Conservation (phyloP, 2,888 invertebrate genomes). For the Mycalesis mineus region DNA sequence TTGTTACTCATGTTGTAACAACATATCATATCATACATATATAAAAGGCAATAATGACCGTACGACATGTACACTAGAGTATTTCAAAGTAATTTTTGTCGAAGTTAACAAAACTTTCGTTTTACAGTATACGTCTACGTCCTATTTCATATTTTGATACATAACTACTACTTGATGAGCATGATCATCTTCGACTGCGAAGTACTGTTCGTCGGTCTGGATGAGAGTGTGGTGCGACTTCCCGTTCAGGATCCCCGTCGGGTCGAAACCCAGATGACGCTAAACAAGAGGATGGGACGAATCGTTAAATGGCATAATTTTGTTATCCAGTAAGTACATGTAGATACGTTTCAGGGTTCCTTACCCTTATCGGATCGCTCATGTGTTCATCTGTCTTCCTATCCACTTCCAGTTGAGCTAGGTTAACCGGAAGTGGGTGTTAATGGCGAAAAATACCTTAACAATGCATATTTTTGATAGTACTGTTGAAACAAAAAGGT, state of each 20-base stretch:
- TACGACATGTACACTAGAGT: no score
- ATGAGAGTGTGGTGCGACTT: slow-evolving; percentile 40
- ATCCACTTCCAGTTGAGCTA: no score
- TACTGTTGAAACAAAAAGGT: no score
- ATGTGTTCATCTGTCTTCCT: no score
- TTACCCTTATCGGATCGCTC: no score
- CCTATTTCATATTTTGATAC: slow-evolving; percentile 52
- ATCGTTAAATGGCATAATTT: slow-evolving; percentile 52
- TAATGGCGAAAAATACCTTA: no score
- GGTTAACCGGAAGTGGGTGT: no score
- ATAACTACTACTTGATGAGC: slow-evolving; percentile 48
- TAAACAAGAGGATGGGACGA: slow-evolving; percentile 43
- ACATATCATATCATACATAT: no score
- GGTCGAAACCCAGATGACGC: slow-evolving; percentile 35
- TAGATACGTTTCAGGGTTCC: no score
- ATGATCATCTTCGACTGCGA: slow-evolving; percentile 51
- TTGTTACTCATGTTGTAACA: no score
- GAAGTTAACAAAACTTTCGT: background rate
- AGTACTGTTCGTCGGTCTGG: slow-evolving; percentile 50
- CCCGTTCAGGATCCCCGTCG: slow-evolving; percentile 37
- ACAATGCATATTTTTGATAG: no score
- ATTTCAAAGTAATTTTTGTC: background rate
- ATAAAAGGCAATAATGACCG: no score
- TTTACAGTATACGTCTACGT: slow-evolving; percentile 55
- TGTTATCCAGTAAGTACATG: slow-evolving; percentile 20